Evolutionary conservation across 2,797 vertebrate genomes (phyloP), one percentile per base, ranked within the genome.

Genomic region (Gymnoscopelus braueri): DNA sequence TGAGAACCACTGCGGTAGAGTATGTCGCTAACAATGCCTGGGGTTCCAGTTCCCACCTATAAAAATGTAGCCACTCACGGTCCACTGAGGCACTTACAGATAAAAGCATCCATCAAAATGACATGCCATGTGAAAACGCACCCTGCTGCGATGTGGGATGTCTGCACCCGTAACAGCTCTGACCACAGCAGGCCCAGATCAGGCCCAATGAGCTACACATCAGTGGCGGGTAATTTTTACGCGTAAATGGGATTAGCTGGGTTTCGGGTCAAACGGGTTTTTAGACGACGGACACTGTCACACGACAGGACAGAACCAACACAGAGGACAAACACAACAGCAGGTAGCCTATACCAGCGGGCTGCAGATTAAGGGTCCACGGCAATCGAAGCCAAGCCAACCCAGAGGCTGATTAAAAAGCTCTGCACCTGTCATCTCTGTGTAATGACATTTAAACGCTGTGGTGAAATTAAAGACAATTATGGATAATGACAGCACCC

Each of bases 391-490:
- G 66, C 85, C 72, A 67, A 86, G 66, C 85, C 72, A 86, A 84
- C 84, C 69, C 71, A 72, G 68, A 72, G 85, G 84, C 77, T 84
- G 87, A 90, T 92, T 88, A 92, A 92, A 44, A 90, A 87, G 89
- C 85, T 93, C 88, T 91, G 77, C 91, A 93, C 88, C 91, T 90
- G 91, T 90, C 86, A 75, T 83, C 91, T 83, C 91, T 88, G 65
- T 80, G 75, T 89, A 92, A 93, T 91, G 82, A 78, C 86, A 87
- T 92, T 19, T 88, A 89, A 91, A 88, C 73, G 78, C 74, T 49
- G 47, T 69, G 65, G 69, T 6, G n/a, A 87, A 89, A 93, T 91
- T 84, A 89, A 89, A 86, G 66, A 87, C 82, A 83, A 91, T 93
- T 87, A 83, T 64, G 74, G 70, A 82, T 89, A 86, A 91, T 88